Conservation (phyloP, 2,888 invertebrate genomes). For the Bugula neritina region DNA sequence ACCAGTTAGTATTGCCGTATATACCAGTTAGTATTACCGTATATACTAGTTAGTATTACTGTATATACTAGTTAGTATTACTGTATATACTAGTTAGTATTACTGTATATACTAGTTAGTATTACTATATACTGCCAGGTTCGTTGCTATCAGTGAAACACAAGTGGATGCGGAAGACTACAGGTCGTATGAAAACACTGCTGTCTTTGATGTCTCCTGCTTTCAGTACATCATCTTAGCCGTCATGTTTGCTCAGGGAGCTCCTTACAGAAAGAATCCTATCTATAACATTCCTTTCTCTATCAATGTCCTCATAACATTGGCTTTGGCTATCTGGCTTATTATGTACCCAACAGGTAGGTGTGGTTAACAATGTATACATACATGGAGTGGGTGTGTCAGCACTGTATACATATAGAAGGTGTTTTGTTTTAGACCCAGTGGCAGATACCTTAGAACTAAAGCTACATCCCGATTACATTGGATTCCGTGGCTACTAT, state of each 20-base stretch:
- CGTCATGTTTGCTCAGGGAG: slow-evolving; percentile 72
- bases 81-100: too few relatives aligned
- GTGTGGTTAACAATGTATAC: neutral
- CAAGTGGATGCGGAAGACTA: slow-evolving; percentile 38
- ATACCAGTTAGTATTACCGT: too few relatives aligned
- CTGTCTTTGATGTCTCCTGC: slow-evolving; percentile 68
- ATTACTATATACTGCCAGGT: slow-evolving; percentile 40
- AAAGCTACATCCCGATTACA: slow-evolving; percentile 36
- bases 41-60: too few relatives aligned
- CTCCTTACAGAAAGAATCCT: slow-evolving; percentile 68
- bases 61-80: too few relatives aligned
- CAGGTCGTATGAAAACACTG: slow-evolving; percentile 60
- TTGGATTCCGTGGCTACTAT: slow-evolving; percentile 59
- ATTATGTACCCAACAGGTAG: slow-evolving; percentile 55
- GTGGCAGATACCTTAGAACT: slow-evolving; percentile 46
- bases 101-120: too few relatives aligned
- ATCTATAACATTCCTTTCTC: slow-evolving; percentile 62
- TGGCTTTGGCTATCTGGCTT: slow-evolving; percentile 59
- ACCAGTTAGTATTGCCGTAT: too few relatives aligned
- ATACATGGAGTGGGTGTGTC: neutral
- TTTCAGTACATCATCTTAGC: slow-evolving; percentile 76
- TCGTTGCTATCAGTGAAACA: slow-evolving; percentile 43
- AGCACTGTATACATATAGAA: neutral
- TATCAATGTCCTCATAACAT: slow-evolving; percentile 58
- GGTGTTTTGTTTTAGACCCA: slow-evolving; percentile 31